These are phyloP conservation scores for Teleogryllus occipitalis DNA, from an alignment of 1,140 invertebrate species.

Conservation along the genomic window DNA sequence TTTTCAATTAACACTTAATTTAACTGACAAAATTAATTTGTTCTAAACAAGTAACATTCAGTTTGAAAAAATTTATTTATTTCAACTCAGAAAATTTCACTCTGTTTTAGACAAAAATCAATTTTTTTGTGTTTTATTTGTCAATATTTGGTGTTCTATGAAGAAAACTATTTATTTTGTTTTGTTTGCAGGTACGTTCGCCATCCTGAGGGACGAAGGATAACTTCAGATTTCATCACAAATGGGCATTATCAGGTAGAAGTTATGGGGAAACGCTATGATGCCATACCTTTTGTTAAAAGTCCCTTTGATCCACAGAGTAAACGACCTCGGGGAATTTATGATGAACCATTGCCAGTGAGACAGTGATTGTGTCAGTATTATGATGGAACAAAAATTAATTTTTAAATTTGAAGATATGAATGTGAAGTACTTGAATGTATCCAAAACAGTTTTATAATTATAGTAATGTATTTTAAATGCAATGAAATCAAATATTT, in stretches of 20 bases:
- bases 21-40: too few species aligned
- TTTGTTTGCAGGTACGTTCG: constrained; percentile 40
- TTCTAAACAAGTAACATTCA: too few species aligned
- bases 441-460: too few species aligned
- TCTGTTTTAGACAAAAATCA: too few species aligned
- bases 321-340: constrained; percentile 42
- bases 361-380: constrained; percentile 17
- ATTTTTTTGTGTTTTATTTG: background rate
- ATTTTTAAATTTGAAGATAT: too few species aligned
- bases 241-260: constrained; percentile 70
- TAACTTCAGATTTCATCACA: constrained; percentile 59
- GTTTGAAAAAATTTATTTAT: too few species aligned
- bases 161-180: background rate
- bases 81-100: too few species aligned
- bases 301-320: constrained; percentile 73
- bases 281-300: constrained; percentile 57
- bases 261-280: constrained; percentile 61
- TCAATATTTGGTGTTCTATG: background rate
- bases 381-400: too few species aligned
- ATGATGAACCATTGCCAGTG: constrained; percentile 25
- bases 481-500: too few species aligned
- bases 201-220: constrained; percentile 43
- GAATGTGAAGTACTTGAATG: too few species aligned
- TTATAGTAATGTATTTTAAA: too few species aligned
- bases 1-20: too few species aligned